phyloP scores from a whole-genome alignment of 2,113 vertebrate genomes.

The Aspidoscelis tigris region DNA sequence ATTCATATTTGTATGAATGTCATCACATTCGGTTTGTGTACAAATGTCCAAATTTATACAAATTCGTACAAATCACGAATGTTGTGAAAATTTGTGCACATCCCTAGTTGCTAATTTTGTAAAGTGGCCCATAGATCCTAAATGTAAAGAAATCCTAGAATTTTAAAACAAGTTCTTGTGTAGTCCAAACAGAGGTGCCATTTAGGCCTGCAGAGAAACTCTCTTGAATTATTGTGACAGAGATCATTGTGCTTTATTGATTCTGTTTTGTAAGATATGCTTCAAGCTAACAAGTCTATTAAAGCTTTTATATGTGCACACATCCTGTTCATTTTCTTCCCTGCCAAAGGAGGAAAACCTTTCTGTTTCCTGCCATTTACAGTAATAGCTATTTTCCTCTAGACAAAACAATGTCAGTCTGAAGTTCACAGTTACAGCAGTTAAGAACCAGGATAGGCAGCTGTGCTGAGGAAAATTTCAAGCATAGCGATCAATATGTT shows the following conservation, averaged over 20 bases:
- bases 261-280: constrained; percentile 4
- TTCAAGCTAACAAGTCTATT: constrained; percentile 10
- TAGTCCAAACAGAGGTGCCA: not conserved
- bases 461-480: not conserved
- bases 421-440: not conserved
- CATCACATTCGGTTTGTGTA: too few relatives aligned
- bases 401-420: not conserved
- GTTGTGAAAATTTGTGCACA: too few relatives aligned
- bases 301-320: not conserved
- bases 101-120: not conserved
- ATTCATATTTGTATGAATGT: too few relatives aligned
- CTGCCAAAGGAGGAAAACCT: not conserved
- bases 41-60: too few relatives aligned
- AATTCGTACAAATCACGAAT: too few relatives aligned
- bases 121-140: not conserved
- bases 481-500: not conserved
- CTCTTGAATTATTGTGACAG: not conserved
- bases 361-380: not conserved
- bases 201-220: not conserved
- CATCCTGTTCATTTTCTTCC: not conserved
- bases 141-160: not conserved
- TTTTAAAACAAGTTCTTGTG: not conserved
- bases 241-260: constrained; percentile 5
- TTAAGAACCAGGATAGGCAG: not conserved
- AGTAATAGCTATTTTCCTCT: not conserved